A percentile compares a stretch with the other conserved stretches of the same genome.
phyloP scores from a whole-genome alignment of 1,140 invertebrate species.

The Drosophila nannoptera region DNA sequence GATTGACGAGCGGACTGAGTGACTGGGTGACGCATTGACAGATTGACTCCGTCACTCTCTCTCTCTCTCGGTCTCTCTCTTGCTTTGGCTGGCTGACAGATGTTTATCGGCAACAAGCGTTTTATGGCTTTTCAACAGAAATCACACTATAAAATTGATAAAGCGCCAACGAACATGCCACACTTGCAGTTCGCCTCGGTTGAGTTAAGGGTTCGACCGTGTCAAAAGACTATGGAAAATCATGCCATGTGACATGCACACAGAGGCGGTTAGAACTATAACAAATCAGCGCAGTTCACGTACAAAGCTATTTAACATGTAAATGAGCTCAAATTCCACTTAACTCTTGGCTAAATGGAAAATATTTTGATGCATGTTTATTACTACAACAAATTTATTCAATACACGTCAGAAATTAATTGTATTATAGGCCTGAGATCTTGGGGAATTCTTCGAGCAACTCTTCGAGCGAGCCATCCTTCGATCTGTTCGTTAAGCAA shows the following conservation, averaged over 20 bases:
- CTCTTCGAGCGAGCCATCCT: constrained; percentile 20
- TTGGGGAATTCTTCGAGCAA: constrained; percentile 15
- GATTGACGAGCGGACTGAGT: constrained; percentile 39
- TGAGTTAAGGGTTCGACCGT: constrained; percentile 8
- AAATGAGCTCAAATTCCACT: constrained; percentile 26
- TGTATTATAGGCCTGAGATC: constrained; percentile 1
- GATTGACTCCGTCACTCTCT: background rate
- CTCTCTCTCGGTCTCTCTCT: too few species aligned
- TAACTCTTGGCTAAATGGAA: constrained; percentile 18
- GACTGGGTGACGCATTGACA: constrained; percentile 2
- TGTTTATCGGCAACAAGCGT: constrained; percentile 64
- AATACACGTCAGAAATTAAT: constrained; percentile 33
- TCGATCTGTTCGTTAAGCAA: too few species aligned
- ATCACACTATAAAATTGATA: constrained; percentile 71
- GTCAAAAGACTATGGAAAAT: background rate
- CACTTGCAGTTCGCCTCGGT: constrained; percentile 3
- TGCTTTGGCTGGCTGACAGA: constrained; percentile 46
- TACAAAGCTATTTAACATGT: constrained; percentile 17
- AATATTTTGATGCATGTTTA: background rate
- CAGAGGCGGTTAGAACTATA: constrained; percentile 12
- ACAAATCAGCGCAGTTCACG: constrained; percentile 21
- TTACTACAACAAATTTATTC: constrained; percentile 18
- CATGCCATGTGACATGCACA: constrained; percentile 19
- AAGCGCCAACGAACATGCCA: constrained; percentile 36
- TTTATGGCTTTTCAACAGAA: constrained; percentile 70